Conservation (phyloP, 2,113 vertebrate genomes). For the Ceuthmochares aereus region DNA sequence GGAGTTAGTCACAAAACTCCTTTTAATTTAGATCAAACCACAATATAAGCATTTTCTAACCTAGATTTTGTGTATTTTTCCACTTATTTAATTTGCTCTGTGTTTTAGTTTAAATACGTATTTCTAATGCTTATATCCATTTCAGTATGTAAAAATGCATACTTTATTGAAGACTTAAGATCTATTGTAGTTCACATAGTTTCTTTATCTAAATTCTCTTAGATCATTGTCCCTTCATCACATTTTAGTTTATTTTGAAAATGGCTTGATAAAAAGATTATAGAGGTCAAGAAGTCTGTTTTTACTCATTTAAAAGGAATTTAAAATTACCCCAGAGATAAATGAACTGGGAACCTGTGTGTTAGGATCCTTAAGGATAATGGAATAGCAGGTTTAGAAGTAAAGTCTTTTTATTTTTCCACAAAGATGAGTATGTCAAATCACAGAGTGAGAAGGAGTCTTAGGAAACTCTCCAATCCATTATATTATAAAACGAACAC, state of each 20-base stretch:
- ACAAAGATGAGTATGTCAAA: neutral
- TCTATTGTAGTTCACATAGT: neutral
- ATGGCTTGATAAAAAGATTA: neutral
- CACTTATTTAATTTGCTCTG: neutral
- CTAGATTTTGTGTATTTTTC: neutral
- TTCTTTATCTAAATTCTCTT: neutral
- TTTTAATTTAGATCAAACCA: no score
- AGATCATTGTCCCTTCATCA: neutral
- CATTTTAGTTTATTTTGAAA: neutral
- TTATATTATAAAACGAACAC: neutral
- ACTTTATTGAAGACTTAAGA: neutral
- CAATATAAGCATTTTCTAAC: neutral
- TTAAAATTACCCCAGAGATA: neutral
- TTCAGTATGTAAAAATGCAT: neutral
- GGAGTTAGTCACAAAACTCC: no score
- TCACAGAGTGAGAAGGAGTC: neutral
- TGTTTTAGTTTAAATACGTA: neutral
- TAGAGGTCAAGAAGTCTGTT: neutral
- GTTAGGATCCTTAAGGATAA: neutral
- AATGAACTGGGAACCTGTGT: neutral
- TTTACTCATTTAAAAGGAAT: neutral
- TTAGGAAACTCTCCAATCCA: neutral
- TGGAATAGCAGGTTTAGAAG: neutral
- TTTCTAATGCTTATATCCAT: neutral
- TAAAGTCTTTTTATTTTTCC: neutral